Percentiles rank a stretch among this genome's conserved stretches.
Conservation (phyloP, 2,797 vertebrate genomes). For the Heteromormyrus szaboi region DNA sequence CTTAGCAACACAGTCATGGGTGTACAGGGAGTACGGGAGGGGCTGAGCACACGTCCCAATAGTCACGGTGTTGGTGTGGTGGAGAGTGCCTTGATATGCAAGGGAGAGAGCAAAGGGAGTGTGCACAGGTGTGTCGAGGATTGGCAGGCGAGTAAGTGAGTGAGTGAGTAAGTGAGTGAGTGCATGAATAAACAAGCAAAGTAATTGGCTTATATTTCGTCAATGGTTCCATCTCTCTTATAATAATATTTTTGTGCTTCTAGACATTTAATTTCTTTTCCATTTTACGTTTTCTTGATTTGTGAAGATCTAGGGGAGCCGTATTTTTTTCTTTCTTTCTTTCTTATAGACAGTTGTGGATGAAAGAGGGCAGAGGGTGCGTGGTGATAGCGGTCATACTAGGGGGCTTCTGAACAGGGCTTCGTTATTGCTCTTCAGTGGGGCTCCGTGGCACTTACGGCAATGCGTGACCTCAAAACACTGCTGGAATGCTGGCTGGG, state of each 20-base stretch:
- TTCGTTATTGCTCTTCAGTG: slow-evolving; percentile 35
- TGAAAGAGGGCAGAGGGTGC: slow-evolving; percentile 3
- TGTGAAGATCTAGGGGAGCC: slow-evolving; percentile 42
- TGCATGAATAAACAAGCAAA: not conserved
- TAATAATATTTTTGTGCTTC: slow-evolving; percentile 37
- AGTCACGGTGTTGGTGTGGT: not conserved
- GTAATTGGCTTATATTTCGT: not conserved
- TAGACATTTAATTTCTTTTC: slow-evolving; percentile 55
- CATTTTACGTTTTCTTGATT: slow-evolving; percentile 46
- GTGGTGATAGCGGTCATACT: not conserved
- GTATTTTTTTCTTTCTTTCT: slow-evolving; percentile 17
- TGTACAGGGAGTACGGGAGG: not conserved
- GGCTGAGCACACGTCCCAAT: not conserved
- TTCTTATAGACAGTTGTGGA: not conserved
- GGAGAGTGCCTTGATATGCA: not conserved
- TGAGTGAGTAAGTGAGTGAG: not conserved
- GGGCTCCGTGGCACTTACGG: slow-evolving; percentile 30
- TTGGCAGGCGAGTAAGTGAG: not conserved
- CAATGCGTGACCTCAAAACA: slow-evolving; percentile 41
- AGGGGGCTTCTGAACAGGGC: slow-evolving; percentile 26
- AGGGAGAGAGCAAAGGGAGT: not conserved
- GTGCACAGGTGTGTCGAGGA: not conserved
- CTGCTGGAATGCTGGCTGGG: not conserved
- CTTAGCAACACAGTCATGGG: not conserved
- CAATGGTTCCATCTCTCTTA: not conserved